Evolutionary conservation across 2,888 invertebrate genomes (phyloP), one percentile per base, ranked within the genome.

Genomic region (Coremacera marginata): DNA sequence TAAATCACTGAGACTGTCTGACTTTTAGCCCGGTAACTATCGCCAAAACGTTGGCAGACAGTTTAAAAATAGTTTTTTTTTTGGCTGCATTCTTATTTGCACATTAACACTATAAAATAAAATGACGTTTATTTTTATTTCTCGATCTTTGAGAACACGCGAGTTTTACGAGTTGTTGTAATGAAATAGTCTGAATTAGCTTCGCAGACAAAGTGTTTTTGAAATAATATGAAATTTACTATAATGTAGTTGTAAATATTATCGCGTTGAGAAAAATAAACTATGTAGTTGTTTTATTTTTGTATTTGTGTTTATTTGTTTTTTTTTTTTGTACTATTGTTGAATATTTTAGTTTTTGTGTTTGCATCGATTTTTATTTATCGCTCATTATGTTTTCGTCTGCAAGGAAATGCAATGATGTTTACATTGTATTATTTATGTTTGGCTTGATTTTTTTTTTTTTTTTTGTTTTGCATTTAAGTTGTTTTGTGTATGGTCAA

Each of bases 161-260:
- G 70, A 34, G 52, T 31, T 14, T 37, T 27, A 57, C 37, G 70
- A n/a, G 5, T 70, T 22, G 27, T 52, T 22, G n/a, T 51, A 19
- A 37, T 51, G 16, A 27, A 49, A 25, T 68, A 19, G 3, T 16
- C 27, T 51, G 31, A 25, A n/a, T 14, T 22, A 11, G 52, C 37
- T 52, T 25, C 55, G 74, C 67, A 74, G 65, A 67, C 55, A 19
- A 57, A 52, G 27, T 74, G 27, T 37, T 34, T 27, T 57, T n/a
- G 8, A 55, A 74, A 67, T 52, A 74, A 67, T 57, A 67, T 37
- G 22, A 37, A 65, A 34, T 37, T 67, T 74, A 74, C 74, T 52
- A 14, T 27, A 8, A 22, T 37, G 5, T 37, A 14, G 8, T 31
- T 22, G 67, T 19, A 70, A 68, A 52, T 37, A 19, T 14, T 51